Evolutionary conservation across 1,140 invertebrate species (phyloP).

Genomic region (Heliconius congener): DNA sequence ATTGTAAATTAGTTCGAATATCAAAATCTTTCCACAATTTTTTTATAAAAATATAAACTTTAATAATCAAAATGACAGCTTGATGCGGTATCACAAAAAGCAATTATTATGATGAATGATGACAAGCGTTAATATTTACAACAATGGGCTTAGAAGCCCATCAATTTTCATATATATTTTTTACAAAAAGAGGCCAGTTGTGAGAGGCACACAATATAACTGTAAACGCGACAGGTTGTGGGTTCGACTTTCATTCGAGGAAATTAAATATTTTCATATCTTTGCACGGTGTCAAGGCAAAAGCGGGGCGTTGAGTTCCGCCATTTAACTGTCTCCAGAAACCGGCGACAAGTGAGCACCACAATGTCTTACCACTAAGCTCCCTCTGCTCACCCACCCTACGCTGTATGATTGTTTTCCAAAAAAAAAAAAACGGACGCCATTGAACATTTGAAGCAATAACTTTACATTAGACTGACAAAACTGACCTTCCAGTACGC

Average conservation of each 20-base stretch:
- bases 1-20: background rate
- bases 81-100: background rate
- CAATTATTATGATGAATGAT: conserved; percentile 9
- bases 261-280: no score
- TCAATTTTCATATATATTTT: background rate
- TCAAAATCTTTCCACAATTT: background rate
- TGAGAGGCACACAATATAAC: no score
- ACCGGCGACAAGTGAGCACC: no score
- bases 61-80: conserved; percentile 4
- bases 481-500: background rate
- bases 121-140: background rate
- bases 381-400: no score
- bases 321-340: no score
- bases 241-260: no score
- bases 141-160: background rate
- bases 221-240: no score
- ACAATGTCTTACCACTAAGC: no score
- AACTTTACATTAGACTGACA: background rate
- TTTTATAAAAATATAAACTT: no score
- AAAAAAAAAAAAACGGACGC: background rate
- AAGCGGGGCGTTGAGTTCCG: no score
- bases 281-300: no score
- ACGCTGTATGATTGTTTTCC: no score
- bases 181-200: background rate
- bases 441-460: background rate